A percentile compares a stretch with the other conserved stretches of the same genome.
These are phyloP conservation scores for Pammene aurita DNA, from an alignment of 2,888 invertebrate species.

Conservation along the genomic window DNA sequence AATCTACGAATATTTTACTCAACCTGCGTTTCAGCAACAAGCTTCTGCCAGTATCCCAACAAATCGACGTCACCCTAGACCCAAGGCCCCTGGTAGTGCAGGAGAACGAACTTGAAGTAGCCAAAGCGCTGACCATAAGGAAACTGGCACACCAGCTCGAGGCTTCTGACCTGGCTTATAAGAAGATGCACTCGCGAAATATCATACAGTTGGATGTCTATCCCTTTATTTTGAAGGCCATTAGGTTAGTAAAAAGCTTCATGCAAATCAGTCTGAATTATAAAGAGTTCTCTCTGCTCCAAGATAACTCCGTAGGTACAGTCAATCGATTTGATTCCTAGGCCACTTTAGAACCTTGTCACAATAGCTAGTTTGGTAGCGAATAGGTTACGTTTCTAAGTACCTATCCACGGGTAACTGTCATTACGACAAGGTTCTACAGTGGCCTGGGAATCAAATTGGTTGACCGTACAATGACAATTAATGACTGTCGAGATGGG, in stretches of 20 bases:
- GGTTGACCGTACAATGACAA: no score
- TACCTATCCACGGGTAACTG: no score
- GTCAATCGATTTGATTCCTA: no score
- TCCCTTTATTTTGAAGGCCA: conserved; percentile 84
- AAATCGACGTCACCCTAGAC: conserved; percentile 87
- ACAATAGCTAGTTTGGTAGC: no score
- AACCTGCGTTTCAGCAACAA: conserved; percentile 77
- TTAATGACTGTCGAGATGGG: no score
- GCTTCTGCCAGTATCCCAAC: conserved; percentile 84
- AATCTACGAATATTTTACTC: no score
- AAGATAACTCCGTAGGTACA: no score
- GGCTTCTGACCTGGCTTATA: conserved; percentile 85
- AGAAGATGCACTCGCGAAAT: conserved; percentile 86
- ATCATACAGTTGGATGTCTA: conserved; percentile 86
- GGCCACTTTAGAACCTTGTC: no score
- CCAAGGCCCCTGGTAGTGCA: conserved; percentile 85
- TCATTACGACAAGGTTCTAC: no score
- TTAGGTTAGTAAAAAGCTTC: conserved; percentile 66
- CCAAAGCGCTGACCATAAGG: conserved; percentile 84
- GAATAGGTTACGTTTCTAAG: no score
- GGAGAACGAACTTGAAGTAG: conserved; percentile 81
- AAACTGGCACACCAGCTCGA: conserved; percentile 88
- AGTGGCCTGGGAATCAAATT: no score
- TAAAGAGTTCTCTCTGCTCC: background rate
- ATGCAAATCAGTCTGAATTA: background rate